A percentile compares a stretch with the other conserved stretches of the same genome.
phyloP scores from a whole-genome alignment of 2,113 vertebrate genomes.

The Antigone vipio region DNA sequence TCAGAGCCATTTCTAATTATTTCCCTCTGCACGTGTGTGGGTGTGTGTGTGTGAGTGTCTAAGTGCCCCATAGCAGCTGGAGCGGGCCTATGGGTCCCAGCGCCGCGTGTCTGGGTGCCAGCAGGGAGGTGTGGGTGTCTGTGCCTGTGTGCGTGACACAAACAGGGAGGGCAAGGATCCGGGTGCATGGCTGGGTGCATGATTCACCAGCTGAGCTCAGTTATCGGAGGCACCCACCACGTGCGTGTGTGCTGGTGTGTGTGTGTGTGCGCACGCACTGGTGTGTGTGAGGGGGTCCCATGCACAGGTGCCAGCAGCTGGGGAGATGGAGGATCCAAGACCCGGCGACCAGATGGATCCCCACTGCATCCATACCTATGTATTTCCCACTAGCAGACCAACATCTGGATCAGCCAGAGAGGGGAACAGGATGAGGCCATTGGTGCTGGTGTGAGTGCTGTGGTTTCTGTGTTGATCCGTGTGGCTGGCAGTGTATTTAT shows the following conservation, averaged over 20 bases:
- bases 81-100: background rate
- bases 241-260: no score
- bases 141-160: no score
- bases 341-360: background rate
- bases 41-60: background rate
- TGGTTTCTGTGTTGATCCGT: background rate
- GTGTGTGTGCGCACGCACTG: no score
- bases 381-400: background rate
- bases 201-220: background rate
- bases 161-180: background rate
- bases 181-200: no score
- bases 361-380: fast-evolving
- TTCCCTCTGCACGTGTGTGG: background rate
- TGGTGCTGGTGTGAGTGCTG: background rate
- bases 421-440: background rate
- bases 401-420: background rate
- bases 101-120: background rate
- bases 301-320: background rate
- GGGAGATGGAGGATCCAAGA: background rate
- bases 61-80: background rate
- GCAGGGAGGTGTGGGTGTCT: no score
- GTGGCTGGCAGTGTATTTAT: background rate
- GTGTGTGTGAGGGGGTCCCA: background rate
- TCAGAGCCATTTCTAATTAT: background rate
- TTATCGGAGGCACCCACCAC: background rate